phyloP scores from a whole-genome alignment of 2,888 invertebrate species.

The Mylabris sibirica region DNA sequence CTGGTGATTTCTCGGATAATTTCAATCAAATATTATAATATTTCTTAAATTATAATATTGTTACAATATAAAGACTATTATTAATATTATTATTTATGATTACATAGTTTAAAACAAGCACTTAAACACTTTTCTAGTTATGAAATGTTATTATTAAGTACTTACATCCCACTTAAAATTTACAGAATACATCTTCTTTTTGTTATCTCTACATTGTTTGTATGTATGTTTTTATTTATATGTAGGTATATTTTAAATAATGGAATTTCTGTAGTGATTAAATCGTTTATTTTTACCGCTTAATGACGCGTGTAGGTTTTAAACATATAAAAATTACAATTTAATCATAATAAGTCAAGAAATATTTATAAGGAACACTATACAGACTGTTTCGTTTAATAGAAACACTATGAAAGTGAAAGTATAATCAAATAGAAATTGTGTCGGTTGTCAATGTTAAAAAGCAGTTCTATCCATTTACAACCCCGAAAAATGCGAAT shows the following conservation, averaged over 20 bases:
- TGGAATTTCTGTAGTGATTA: neutral
- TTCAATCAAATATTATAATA: neutral
- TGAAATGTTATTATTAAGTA: neutral
- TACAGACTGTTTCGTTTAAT: neutral
- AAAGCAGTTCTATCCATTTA: no score
- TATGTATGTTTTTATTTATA: no score
- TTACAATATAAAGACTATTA: slow-evolving; percentile 1
- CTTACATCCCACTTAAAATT: slow-evolving; percentile 1
- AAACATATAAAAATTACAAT: neutral
- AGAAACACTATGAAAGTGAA: no score
- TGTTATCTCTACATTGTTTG: neutral
- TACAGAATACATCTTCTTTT: neutral
- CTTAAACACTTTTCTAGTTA: slow-evolving; percentile 6
- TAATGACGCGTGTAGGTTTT: neutral
- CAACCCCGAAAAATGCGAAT: no score
- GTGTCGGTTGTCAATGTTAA: no score
- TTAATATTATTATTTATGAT: slow-evolving; percentile 10
- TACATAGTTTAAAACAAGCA: slow-evolving; percentile 3
- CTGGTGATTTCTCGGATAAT: neutral
- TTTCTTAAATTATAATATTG: no score
- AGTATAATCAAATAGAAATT: no score
- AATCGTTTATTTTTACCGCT: neutral
- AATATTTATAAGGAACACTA: neutral
- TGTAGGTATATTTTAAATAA: neutral
- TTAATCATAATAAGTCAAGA: neutral